Conservation (phyloP, 2,888 invertebrate species). For the Dicyrtomina minuta region DNA sequence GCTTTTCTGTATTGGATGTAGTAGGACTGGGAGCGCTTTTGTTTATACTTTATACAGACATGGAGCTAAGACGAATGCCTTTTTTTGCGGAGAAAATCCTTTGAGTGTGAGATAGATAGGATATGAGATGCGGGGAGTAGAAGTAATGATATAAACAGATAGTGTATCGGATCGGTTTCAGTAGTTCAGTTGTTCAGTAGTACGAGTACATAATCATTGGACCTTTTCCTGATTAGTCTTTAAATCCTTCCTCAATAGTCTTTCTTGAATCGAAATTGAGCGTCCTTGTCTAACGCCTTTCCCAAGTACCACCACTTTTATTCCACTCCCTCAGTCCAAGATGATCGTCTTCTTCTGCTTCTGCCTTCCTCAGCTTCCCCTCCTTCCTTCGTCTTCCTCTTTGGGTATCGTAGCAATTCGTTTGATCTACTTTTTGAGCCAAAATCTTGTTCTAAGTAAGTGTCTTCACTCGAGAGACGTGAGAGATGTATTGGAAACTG, state of each 20-base stretch:
- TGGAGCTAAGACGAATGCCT: no score
- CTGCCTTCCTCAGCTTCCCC: neutral
- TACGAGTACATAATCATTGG: neutral
- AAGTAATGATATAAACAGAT: neutral
- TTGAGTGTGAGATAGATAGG: no score
- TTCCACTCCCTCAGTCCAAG: constrained; percentile 4
- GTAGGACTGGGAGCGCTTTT: no score
- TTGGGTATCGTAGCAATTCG: neutral
- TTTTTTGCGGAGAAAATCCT: no score
- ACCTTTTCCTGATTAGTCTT: neutral
- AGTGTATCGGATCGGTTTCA: no score
- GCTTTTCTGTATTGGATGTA: no score
- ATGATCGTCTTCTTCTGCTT: constrained; percentile 8
- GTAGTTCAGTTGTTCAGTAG: neutral
- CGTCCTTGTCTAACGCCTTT: constrained; percentile 11
- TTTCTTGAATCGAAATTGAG: constrained; percentile 1
- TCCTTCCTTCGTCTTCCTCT: neutral
- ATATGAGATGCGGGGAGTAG: neutral
- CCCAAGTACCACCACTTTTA: neutral
- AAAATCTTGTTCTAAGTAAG: constrained; percentile 30
- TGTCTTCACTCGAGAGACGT: constrained; percentile 17
- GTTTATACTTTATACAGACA: no score
- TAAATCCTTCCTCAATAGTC: constrained; percentile 10
- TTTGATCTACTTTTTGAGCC: constrained; percentile 6
- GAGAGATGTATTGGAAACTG: constrained; percentile 24